Evolutionary conservation across 2,113 vertebrate species (phyloP).

Genomic region (Plecotus auritus): DNA sequence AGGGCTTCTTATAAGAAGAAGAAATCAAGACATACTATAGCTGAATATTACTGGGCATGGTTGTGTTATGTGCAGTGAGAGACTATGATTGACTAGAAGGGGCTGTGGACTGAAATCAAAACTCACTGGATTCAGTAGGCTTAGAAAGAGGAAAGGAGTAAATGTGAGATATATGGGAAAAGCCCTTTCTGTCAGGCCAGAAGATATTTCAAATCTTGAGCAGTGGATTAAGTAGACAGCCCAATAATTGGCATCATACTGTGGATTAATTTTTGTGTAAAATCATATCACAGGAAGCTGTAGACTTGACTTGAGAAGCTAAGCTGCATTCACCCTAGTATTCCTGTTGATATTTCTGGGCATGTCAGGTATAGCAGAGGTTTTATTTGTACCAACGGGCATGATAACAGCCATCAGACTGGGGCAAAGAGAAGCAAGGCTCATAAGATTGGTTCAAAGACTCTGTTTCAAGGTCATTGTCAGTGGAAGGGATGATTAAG

Average conservation of each 20-base stretch:
- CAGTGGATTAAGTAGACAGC: not conserved
- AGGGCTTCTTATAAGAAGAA: constrained; percentile 5
- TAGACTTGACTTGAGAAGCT: not conserved
- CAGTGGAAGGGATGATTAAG: not conserved
- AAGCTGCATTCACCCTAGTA: not conserved
- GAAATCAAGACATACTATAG: not conserved
- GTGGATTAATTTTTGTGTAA: not conserved
- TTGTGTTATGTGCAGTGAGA: not conserved
- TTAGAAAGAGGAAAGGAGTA: not conserved
- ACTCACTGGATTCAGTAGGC: not conserved
- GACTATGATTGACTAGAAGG: not conserved
- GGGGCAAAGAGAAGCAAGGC: not conserved
- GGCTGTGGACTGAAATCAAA: not conserved
- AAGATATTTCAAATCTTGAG: not conserved
- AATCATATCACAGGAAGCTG: not conserved
- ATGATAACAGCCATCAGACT: not conserved
- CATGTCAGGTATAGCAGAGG: not conserved
- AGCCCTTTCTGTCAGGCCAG: not conserved
- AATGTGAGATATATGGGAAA: not conserved
- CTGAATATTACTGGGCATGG: constrained; percentile 5
- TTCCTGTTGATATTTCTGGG: not conserved
- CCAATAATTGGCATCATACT: not conserved
- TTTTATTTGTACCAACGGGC: not conserved
- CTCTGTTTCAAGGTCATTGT: not conserved
- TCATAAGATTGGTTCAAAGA: not conserved